Percentiles rank a stretch among this genome's conserved stretches.
These are phyloP conservation scores for Pagetopsis macropterus DNA, from an alignment of 2,797 vertebrate species.

Conservation along the genomic window DNA sequence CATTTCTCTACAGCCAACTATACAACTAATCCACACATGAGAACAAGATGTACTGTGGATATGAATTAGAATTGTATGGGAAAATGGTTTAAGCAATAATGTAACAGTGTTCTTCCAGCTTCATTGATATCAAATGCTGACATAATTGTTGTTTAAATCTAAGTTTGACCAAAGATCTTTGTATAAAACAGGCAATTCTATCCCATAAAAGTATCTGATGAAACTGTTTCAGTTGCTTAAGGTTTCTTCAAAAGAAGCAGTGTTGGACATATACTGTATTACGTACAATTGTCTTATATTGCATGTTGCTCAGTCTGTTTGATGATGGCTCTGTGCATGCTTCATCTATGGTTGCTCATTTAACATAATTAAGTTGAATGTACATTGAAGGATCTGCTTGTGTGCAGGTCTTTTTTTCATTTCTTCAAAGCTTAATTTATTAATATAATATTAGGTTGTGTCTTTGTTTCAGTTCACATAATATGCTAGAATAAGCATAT, in stretches of 20 bases:
- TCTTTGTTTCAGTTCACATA: slow-evolving; percentile 12
- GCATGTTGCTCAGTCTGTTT: background rate
- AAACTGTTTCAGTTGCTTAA: background rate
- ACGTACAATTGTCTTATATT: background rate
- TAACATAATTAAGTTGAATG: background rate
- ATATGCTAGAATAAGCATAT: background rate
- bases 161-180: background rate
- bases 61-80: background rate
- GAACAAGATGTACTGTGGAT: background rate
- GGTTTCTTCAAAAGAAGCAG: background rate
- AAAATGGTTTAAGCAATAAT: background rate
- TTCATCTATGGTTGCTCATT: background rate
- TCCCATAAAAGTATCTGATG: background rate
- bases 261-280: background rate
- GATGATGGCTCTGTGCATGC: background rate
- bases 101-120: background rate
- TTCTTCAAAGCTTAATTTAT: background rate
- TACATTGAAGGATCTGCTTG: background rate
- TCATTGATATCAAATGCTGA: background rate
- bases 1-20: background rate
- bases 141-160: background rate
- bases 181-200: too few relatives aligned
- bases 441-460: background rate
- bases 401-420: background rate
- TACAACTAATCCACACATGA: background rate